Base-by-base conservation (phyloP, 2,797 vertebrate species). In the Ptychadena robeensis region DNA sequence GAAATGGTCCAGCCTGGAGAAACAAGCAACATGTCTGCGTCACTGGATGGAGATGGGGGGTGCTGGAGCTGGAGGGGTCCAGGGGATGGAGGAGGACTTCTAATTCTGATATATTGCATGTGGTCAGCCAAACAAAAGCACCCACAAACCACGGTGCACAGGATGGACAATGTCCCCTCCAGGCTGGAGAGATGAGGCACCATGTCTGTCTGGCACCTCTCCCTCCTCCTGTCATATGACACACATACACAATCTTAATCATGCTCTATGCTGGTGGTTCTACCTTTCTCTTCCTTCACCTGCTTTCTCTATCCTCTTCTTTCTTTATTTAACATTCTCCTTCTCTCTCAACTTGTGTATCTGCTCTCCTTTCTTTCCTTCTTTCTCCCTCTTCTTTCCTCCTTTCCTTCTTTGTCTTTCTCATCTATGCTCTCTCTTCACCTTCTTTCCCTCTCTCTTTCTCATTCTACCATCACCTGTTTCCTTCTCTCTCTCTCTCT, bases 1-100 rank as follows among this genome's bases (percentile, higher is more conserved):
- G 92, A 93, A 93, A 94, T 93, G 90, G 90, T 87, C 91, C 90
- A 81, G 85, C 40, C 89, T 86, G 92, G 94, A 94, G 94, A 96
- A 92, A 89, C 85, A 81, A 91, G 87, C 88, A 88, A 80, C 85
- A 78, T 87, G 90, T 88, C 83, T 90, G 94, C 94, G 95, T 96
- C 95, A 96, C 88, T 9, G 73, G 78, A 76, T 37, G 59, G 37
- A 72, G 61, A 86, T 81, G 1, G 35, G 0, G 71, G 48, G 37
- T n/a, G 10, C 31, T 40, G 28, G 82, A 69, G 79, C 22, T 80
- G 77, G 63, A 34, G 22, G 6, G 48, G 85, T 48, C 74, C 63
- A 11, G n/a, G 72, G 11, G 73, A 61, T 63, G 31, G n/a, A 72
- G 11, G 73, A 65, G 66, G 38, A 61, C 68, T 5, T 38, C 80